A percentile compares a stretch with the other conserved stretches of the same genome.
Evolutionary conservation across 2,113 vertebrate species (phyloP).

Genomic region (Salvelinus namaycush): DNA sequence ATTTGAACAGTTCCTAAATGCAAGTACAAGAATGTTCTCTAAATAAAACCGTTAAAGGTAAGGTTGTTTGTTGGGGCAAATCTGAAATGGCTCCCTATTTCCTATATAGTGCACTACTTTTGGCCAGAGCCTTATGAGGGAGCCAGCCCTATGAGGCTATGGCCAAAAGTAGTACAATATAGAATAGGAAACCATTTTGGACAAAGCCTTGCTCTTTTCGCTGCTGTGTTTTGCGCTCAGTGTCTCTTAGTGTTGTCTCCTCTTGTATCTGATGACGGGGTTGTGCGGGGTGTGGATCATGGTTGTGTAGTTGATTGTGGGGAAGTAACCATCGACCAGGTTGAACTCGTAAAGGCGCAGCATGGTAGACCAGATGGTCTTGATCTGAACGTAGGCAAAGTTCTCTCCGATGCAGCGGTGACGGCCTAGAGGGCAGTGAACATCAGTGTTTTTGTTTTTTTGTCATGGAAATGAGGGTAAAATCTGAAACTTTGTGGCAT

Average conservation of each 20-base stretch:
- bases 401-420: constrained; percentile 98
- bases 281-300: constrained; percentile 97
- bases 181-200: background rate
- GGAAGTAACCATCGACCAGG: constrained; percentile 89
- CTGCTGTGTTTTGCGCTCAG: background rate
- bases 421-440: constrained; percentile 76
- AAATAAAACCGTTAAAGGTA: too few species aligned
- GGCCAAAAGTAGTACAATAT: too few species aligned
- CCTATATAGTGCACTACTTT: background rate
- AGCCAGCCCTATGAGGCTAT: too few species aligned
- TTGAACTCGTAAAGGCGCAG: constrained; percentile 91
- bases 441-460: too few species aligned
- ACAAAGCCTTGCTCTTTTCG: background rate
- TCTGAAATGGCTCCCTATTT: too few species aligned
- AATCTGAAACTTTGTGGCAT: too few species aligned
- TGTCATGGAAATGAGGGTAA: too few species aligned
- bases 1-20: too few species aligned
- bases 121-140: too few species aligned
- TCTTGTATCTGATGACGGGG: constrained; percentile 89
- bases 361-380: constrained; percentile 96
- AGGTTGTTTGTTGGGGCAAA: too few species aligned
- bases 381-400: constrained; percentile 97
- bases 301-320: constrained; percentile 92
- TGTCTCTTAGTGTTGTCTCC: constrained; percentile 64
- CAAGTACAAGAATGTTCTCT: too few species aligned